Evolutionary conservation across 2,797 vertebrate genomes (phyloP), one percentile per base, ranked within the genome.

Genomic region (Gorsachius magnificus): DNA sequence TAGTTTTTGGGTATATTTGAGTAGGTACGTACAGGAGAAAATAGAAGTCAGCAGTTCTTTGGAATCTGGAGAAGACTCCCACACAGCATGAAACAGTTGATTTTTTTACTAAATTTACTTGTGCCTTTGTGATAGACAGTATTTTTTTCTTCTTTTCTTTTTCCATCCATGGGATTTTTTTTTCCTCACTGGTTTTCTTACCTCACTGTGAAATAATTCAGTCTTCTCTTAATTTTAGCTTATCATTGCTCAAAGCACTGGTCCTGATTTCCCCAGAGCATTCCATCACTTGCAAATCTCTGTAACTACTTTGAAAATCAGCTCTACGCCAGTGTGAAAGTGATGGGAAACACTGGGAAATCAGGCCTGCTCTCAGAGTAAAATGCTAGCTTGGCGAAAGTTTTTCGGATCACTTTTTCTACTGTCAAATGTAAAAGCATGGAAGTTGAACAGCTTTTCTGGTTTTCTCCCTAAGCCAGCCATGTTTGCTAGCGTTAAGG

Each of bases 271-370:
- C 43, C n/a, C 38, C 33, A 87, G 60, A 78, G 57, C 12, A 46
- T 87, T 87, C 54, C 8, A 33, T 78, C 38, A 63, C 28, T 85
- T 83, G 41, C 15, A 92, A 81, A 81, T 81, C 66, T 61, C 78
- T 75, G 45, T 78, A 87, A 78, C 38, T 78, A 28, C 77, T 60
- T 89, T 43, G 33, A 95, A 95, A 95, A 94, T 81, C 56, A 58
- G n/a, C 69, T 41, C 36, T 82, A 38, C 9, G 63, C 31, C 50
- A 33, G 26, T 13, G 8, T 74, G 35, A 71, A 92, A 69, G 57
- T 69, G 78, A 58, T 69, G 65, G 24, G 38, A 90, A 70, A 36
- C 33, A 29, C 50, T 71, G 33, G 33, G 50, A 87, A 79, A 91
- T 69, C 29, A 65, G 33, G 31, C 81, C 54, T 75, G 46, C 17